A percentile compares a stretch with the other conserved stretches of the same genome.
These are phyloP conservation scores for Tokudaia muenninki DNA, from an alignment of 2,797 vertebrate species.

Conservation along the genomic window DNA sequence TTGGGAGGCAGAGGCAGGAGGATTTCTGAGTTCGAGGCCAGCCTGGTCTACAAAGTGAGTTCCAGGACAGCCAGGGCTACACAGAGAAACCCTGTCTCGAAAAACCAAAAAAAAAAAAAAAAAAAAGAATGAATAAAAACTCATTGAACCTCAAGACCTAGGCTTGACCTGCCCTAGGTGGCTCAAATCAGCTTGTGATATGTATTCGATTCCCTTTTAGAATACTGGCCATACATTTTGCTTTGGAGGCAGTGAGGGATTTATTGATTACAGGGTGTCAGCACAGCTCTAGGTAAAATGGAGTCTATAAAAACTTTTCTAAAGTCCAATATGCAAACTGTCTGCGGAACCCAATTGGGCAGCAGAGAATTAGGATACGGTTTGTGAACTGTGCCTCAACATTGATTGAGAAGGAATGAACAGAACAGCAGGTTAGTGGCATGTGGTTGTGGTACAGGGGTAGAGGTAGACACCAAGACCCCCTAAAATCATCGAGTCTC, in stretches of 20 bases:
- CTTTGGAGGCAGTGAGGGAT: neutral
- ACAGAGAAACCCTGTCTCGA: too few species aligned
- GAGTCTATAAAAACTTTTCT: neutral
- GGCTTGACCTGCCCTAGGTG: neutral
- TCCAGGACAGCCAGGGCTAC: too few species aligned
- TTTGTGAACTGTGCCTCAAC: neutral
- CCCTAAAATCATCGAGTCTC: neutral
- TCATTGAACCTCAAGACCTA: neutral
- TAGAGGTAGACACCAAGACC: neutral
- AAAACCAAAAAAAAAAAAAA: too few species aligned
- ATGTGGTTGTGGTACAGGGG: too few species aligned
- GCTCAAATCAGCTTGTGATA: neutral
- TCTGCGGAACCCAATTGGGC: neutral
- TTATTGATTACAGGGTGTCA: neutral
- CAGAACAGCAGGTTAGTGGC: neutral
- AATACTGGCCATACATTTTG: neutral
- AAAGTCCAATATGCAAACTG: slow-evolving; percentile 19
- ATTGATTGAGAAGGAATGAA: neutral
- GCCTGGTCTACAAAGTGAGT: too few species aligned
- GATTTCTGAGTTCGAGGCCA: too few species aligned
- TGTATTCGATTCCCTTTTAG: neutral
- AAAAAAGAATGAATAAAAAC: neutral
- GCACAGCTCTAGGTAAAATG: too few species aligned
- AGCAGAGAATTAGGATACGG: neutral
- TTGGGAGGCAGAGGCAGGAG: too few species aligned